Percentiles rank a stretch among this genome's conserved stretches.
phyloP scores from a whole-genome alignment of 2,888 invertebrate genomes.

The Sphaeridia pumilis region DNA sequence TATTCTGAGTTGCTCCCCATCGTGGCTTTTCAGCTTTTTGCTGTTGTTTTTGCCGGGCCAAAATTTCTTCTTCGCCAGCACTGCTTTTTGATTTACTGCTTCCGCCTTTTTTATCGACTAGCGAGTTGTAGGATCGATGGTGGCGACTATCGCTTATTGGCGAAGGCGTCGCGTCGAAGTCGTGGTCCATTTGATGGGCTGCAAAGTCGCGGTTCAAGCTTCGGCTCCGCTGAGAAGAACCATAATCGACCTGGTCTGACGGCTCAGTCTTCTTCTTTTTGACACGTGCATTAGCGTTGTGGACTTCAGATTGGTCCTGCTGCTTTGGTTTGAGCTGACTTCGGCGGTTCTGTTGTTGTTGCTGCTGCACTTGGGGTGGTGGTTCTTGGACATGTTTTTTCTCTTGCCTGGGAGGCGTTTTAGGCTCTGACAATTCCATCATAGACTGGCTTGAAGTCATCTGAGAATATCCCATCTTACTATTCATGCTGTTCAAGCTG shows the following conservation, averaged over 20 bases:
- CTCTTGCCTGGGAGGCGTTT: neutral
- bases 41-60: slow-evolving; percentile 12
- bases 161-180: too few species aligned
- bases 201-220: slow-evolving; percentile 28
- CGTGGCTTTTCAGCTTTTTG: slow-evolving; percentile 38
- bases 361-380: neutral
- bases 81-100: slow-evolving; percentile 3
- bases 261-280: neutral
- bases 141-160: too few species aligned
- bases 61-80: slow-evolving; percentile 9
- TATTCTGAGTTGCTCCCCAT: slow-evolving; percentile 48
- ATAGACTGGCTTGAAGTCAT: slow-evolving; percentile 10
- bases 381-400: neutral
- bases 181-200: slow-evolving; percentile 32
- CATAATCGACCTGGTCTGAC: neutral
- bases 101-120: slow-evolving; percentile 7
- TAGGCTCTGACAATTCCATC: slow-evolving; percentile 3
- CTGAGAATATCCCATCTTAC: neutral
- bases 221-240: slow-evolving; percentile 4
- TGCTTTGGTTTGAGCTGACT: neutral
- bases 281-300: neutral
- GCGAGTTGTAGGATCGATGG: slow-evolving; percentile 23
- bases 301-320: neutral
- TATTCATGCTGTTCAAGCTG: neutral
- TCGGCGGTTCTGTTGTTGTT: neutral